A percentile compares a stretch with the other conserved stretches of the same genome.
These are phyloP conservation scores for Lasioglossum villosulum DNA, from an alignment of 2,888 invertebrate genomes.

Conservation along the genomic window DNA sequence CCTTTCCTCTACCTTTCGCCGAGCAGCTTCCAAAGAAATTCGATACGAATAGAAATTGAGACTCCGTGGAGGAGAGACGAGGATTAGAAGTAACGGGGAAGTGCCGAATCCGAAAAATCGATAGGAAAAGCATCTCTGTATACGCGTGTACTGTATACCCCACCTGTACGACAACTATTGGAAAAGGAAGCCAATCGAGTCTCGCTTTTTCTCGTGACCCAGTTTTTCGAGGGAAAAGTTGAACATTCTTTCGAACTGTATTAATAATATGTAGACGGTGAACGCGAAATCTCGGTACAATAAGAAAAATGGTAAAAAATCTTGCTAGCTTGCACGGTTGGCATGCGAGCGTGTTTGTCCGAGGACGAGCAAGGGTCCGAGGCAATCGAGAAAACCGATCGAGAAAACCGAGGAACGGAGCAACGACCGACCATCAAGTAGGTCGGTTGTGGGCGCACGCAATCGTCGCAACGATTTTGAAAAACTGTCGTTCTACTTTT, in stretches of 20 bases:
- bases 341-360: constrained; percentile 20
- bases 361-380: constrained; percentile 64
- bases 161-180: background rate
- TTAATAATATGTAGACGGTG: background rate
- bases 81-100: background rate
- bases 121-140: background rate
- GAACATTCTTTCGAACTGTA: constrained; percentile 28
- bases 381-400: constrained; percentile 69
- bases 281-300: background rate
- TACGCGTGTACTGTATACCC: background rate
- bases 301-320: constrained; percentile 46
- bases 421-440: constrained; percentile 82
- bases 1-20: background rate
- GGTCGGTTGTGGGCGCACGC: constrained; percentile 84
- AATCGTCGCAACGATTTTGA: constrained; percentile 83
- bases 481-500: constrained; percentile 83
- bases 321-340: constrained; percentile 73
- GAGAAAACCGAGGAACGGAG: constrained; percentile 73
- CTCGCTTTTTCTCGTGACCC: constrained; percentile 57
- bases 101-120: background rate
- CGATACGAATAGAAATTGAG: background rate
- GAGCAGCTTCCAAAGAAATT: constrained; percentile 9
- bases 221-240: constrained; percentile 67
- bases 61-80: background rate
- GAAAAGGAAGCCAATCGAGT: constrained; percentile 19